Evolutionary conservation across 2,113 vertebrate genomes (phyloP).

Genomic region (Ascaphus truei): DNA sequence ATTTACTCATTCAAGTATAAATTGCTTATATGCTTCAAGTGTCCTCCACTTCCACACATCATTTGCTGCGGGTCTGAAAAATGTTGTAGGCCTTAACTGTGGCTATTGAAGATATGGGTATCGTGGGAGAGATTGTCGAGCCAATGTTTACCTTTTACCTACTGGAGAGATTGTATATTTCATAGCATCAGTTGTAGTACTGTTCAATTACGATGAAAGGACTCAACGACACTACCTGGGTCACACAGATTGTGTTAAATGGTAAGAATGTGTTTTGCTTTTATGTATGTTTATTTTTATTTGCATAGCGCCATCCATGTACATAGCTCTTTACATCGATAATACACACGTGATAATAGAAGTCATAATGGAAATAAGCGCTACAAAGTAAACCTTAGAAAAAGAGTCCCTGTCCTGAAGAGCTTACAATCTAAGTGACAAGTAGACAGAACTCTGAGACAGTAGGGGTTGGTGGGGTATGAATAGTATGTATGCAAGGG

Average conservation of each 20-base stretch:
- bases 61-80: no score
- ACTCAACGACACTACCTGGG: conserved; percentile 93
- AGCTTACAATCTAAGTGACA: no score
- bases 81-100: conserved; percentile 72
- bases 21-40: no score
- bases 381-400: no score
- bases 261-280: conserved; percentile 66
- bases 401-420: no score
- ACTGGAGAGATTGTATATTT: conserved; percentile 96
- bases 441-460: conserved; percentile 19
- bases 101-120: conserved; percentile 81
- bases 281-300: background rate
- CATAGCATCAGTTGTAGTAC: conserved; percentile 88
- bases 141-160: conserved; percentile 91
- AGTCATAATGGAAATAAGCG: no score
- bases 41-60: no score
- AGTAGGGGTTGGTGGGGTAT: background rate
- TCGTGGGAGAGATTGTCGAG: conserved; percentile 89
- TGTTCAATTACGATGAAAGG: conserved; percentile 91
- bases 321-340: no score
- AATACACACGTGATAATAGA: background rate
- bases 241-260: conserved; percentile 96
- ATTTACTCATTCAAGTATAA: no score
- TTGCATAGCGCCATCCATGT: no score
- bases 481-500: background rate